Evolutionary conservation across 2,797 vertebrate genomes (phyloP), one percentile per base, ranked within the genome.

Genomic region (Poecilia wingei): DNA sequence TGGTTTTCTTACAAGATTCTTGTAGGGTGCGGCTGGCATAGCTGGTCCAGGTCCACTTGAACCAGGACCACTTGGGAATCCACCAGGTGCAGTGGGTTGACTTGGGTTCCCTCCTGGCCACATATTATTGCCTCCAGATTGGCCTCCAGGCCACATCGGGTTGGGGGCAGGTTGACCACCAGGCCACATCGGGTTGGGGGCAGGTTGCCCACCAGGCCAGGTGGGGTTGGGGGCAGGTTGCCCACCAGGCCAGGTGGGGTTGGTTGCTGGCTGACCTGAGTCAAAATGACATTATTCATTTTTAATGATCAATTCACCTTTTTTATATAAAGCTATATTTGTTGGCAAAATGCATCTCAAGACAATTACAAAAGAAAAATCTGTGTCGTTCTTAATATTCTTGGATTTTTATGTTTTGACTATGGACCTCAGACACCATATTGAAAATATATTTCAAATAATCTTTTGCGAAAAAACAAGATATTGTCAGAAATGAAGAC

Each of bases 1-100:
- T 33, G 3, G 75, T n/a, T 73, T 10, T 49, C 87, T 85, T 41
- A 92, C 91, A 77, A 89, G 51, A 74, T 0, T 80, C 12, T 82
- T 77, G 14, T 86, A 79, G 1, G 77, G 22, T 3, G 22, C 31
- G 2, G 43, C 2, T 2, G 82, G 77, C 1, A 64, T 6, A 3
- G 41, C 5, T 13, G 68, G 55, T 55, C 57, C 79, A 43, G 55
- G 72, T 77, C 61, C 84, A 6, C 77, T 59, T 59, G 59, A 16
- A 36, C 16, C 47, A 70, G 75, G 25, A 28, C 39, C 47, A 43
- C 76, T 31, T 31, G 28, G 57, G 28, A 80, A 79, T 46, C 82
- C 84, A 81, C 87, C 83, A 66, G 85, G 74, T 49, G n/a, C 59
- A 16, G 28, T 2, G 1, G 84, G 84, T 25, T 81, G 81, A 51